Evolutionary conservation across 2,888 invertebrate species (phyloP).

Genomic region (Mesorhabditis sp.): DNA sequence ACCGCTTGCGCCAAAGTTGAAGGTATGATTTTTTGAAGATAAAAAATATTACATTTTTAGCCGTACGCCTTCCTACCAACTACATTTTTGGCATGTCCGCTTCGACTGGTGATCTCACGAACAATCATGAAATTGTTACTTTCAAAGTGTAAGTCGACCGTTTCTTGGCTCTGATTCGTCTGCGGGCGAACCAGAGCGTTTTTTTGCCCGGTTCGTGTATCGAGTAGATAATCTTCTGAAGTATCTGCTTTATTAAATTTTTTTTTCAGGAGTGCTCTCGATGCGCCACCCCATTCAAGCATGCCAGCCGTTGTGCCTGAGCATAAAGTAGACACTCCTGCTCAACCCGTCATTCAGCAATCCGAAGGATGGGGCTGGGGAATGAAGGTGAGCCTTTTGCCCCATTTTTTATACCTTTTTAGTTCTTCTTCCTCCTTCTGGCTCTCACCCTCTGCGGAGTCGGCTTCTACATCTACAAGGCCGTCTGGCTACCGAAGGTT

Average conservation of each 20-base stretch:
- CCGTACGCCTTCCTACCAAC: constrained; percentile 83
- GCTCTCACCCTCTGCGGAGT: constrained; percentile 4
- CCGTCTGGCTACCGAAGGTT: constrained; percentile 3
- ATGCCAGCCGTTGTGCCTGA: neutral
- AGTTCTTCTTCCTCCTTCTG: constrained; percentile 2
- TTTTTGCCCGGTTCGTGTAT: no score
- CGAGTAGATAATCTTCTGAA: neutral
- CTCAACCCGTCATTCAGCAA: neutral
- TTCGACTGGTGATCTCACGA: constrained; percentile 85
- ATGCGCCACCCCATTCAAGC: neutral
- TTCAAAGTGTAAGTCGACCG: neutral
- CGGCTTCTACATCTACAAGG: constrained; percentile 1
- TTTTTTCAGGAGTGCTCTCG: neutral
- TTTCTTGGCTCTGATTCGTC: no score
- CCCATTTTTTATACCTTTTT: neutral
- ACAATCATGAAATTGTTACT: constrained; percentile 1
- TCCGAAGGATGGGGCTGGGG: constrained; percentile 1
- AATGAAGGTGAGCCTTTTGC: neutral
- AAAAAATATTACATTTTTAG: neutral
- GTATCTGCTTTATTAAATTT: neutral
- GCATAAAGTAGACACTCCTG: neutral
- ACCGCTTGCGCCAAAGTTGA: neutral
- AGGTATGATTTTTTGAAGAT: neutral
- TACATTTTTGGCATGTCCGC: constrained; percentile 91
- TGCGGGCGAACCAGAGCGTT: no score